A percentile compares a stretch with the other conserved stretches of the same genome.
Conservation (phyloP, 2,113 vertebrate species). For the Penelope pileata region DNA sequence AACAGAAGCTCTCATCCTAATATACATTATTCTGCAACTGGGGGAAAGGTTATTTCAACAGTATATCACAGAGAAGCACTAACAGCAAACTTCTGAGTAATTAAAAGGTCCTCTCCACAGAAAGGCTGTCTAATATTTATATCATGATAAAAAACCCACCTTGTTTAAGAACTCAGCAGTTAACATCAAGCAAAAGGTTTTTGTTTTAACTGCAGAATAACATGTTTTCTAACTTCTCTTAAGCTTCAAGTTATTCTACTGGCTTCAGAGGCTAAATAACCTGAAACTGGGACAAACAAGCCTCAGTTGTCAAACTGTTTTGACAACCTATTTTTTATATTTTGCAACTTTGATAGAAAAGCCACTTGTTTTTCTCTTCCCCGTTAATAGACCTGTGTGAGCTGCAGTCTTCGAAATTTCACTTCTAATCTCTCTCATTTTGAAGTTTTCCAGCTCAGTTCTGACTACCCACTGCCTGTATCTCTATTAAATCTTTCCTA, state of each 20-base stretch:
- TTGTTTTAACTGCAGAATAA: background rate
- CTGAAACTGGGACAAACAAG: conserved; percentile 56
- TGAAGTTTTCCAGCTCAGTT: conserved; percentile 10
- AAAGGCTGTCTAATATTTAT: background rate
- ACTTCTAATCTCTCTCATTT: conserved; percentile 37
- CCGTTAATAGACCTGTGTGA: background rate
- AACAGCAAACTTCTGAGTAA: background rate
- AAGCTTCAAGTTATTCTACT: conserved; percentile 37
- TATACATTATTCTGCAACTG: background rate
- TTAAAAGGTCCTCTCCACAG: background rate
- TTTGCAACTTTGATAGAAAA: conserved; percentile 48
- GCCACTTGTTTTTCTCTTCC: conserved; percentile 32
- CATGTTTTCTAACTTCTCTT: conserved; percentile 21
- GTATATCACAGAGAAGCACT: rapidly evolving
- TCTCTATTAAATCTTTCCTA: conserved; percentile 57
- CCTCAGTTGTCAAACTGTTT: conserved; percentile 38
- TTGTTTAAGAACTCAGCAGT: background rate
- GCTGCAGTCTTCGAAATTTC: conserved; percentile 49
- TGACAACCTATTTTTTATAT: conserved; percentile 43
- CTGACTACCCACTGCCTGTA: background rate
- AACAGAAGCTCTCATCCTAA: background rate
- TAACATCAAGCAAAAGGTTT: conserved; percentile 6
- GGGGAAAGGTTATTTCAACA: conserved; percentile 1
- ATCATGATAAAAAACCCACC: background rate
- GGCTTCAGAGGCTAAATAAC: conserved; percentile 46